These are phyloP conservation scores for Anguilla rostrata DNA, from an alignment of 2,113 vertebrate species.

Conservation along the genomic window DNA sequence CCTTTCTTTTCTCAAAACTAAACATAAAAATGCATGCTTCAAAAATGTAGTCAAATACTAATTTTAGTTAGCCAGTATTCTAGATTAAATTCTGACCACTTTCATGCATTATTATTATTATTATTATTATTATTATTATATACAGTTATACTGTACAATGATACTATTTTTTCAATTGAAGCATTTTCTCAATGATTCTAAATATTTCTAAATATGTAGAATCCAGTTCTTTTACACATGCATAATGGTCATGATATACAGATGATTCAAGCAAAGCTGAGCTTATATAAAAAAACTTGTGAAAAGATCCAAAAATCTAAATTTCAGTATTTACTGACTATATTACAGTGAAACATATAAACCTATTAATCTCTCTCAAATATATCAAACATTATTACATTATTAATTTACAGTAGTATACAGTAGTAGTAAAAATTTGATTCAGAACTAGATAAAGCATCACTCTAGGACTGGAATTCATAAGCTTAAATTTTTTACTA, in stretches of 20 bases:
- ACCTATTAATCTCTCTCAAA: not conserved
- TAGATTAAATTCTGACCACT: not conserved
- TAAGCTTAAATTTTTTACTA: not conserved
- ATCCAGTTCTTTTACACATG: too few species aligned
- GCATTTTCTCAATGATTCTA: too few species aligned
- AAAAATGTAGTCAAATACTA: not conserved
- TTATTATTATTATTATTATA: not conserved
- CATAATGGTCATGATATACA: too few species aligned
- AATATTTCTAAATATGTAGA: too few species aligned
- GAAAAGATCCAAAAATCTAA: too few species aligned
- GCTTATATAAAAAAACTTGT: too few species aligned
- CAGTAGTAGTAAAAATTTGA: too few species aligned
- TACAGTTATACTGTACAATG: too few species aligned
- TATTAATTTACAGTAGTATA: not conserved
- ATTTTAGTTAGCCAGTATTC: not conserved
- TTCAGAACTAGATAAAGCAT: too few species aligned
- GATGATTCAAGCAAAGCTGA: too few species aligned
- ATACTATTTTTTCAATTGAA: too few species aligned
- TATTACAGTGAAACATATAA: not conserved
- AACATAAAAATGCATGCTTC: not conserved
- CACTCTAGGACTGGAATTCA: not conserved
- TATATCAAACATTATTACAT: not conserved
- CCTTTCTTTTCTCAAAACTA: not conserved
- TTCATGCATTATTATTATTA: not conserved
- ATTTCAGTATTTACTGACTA: too few species aligned